Base-by-base conservation (phyloP, 2,888 invertebrate species). In the Pilophorus perplexus region DNA sequence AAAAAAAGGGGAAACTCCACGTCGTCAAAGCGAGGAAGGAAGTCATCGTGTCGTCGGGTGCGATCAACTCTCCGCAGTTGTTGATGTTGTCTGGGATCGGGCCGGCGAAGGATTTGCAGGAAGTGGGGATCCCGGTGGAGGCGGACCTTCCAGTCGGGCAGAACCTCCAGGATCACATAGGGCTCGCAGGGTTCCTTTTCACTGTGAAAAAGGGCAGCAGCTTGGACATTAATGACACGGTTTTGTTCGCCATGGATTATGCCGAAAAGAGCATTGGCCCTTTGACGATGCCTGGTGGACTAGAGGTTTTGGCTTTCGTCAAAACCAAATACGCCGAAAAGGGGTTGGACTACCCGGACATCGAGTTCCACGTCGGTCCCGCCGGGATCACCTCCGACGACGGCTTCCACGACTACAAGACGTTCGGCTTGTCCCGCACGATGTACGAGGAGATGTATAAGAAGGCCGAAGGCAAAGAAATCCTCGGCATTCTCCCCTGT, bases 1-100 rank as follows among this genome's bases (percentile, higher is more conserved):
- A 88, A 2, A 82, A 89, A 42, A 85, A 28, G 6, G 42, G 44
- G 4, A 22, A 23, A 5, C 8, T 42, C n/a, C 25, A 14, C 42
- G 5, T 8, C 5, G 59, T 59, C n/a, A 44, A 42, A 23, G 81
- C 80, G 12, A 75, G 28, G 28, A 68, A 66, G 33, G 68, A 68
- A 52, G 68, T 68, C 1, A 66, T 68, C 4, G 14, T 68, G 25
- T 68, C 68, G 6, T 66, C 60, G 6, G 68, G 68, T 8, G 20
- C 65, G 2, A 54, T 66, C 44, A 55, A 55, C 22, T 62, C 65
- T 1, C 66, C 68, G n/a, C 68, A 68, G 27, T 64, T 68, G 1
- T 14, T 68, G 18, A 68, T 68, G 68, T 59, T 68, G 14, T 68
- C 68, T 3, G 68, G 68, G 3, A 55, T 68, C 33, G 68, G 68